Conservation (phyloP, 2,888 invertebrate genomes). For the Torymus texanus region DNA sequence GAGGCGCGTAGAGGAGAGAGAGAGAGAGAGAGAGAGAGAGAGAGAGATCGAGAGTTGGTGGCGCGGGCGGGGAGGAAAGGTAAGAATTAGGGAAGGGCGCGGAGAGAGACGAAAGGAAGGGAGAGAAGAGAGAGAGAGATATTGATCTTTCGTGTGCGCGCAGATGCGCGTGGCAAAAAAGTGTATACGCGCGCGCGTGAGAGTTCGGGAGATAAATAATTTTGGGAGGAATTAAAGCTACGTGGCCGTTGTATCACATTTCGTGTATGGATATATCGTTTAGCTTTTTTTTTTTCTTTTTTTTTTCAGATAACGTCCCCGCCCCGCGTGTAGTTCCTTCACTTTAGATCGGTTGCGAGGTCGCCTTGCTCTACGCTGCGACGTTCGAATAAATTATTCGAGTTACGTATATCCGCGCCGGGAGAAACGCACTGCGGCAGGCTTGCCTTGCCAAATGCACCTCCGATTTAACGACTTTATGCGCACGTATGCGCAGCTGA, state of each 20-base stretch:
- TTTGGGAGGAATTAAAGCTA: slow-evolving; percentile 55
- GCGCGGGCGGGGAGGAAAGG: not conserved
- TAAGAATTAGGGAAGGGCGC: not conserved
- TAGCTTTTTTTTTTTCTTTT: no score
- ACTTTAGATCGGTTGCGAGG: no score
- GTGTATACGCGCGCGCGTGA: slow-evolving; percentile 24
- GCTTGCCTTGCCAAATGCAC: slow-evolving; percentile 66
- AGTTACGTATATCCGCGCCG: not conserved
- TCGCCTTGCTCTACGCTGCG: not conserved
- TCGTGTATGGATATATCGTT: no score
- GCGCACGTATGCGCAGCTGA: slow-evolving; percentile 27
- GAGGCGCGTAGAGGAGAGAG: no score
- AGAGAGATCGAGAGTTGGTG: not conserved
- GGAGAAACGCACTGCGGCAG: slow-evolving; percentile 66
- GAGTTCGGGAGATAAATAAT: slow-evolving; percentile 61
- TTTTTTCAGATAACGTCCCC: not conserved
- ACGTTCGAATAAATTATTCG: slow-evolving; percentile 38
- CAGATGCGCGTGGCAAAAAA: slow-evolving; percentile 55
- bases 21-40: not conserved
- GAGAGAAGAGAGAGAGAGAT: slow-evolving; percentile 46
- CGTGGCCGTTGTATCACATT: no score
- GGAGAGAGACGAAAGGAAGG: not conserved
- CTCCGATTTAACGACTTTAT: slow-evolving; percentile 51
- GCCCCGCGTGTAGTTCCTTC: not conserved
- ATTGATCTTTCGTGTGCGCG: slow-evolving; percentile 57